Conservation (phyloP, 2,113 vertebrate species). For the Psephotus haematonotus region DNA sequence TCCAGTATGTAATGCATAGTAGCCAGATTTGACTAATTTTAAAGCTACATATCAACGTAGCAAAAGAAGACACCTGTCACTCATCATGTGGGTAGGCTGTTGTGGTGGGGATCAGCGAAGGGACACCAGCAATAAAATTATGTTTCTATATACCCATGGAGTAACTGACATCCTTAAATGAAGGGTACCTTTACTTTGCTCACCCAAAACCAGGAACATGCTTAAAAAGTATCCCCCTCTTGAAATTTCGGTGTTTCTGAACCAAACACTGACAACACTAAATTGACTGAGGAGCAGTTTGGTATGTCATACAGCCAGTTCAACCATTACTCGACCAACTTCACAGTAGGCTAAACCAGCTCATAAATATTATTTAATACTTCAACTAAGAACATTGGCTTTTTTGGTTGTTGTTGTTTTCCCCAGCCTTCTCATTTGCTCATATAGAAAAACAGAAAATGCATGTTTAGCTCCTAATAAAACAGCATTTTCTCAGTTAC, state of each 20-base stretch:
- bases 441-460: neutral
- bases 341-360: neutral
- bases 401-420: neutral
- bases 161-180: neutral
- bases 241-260: neutral
- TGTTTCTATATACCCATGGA: neutral
- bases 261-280: neutral
- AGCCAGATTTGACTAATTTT: neutral
- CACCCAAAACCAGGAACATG: neutral
- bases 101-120: neutral
- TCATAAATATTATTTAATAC: neutral
- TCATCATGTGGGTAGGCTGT: neutral
- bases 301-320: neutral
- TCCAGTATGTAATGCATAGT: accelerated
- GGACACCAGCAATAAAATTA: neutral
- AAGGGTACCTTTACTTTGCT: neutral
- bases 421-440: neutral
- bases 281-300: neutral
- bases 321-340: neutral
- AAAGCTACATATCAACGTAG: accelerated
- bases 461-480: neutral
- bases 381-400: neutral
- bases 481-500: neutral
- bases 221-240: neutral
- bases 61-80: neutral